Evolutionary conservation across 64 coral and sea anemone genomes (phyloP).

Genomic region (Astreopora myriophthalma): DNA sequence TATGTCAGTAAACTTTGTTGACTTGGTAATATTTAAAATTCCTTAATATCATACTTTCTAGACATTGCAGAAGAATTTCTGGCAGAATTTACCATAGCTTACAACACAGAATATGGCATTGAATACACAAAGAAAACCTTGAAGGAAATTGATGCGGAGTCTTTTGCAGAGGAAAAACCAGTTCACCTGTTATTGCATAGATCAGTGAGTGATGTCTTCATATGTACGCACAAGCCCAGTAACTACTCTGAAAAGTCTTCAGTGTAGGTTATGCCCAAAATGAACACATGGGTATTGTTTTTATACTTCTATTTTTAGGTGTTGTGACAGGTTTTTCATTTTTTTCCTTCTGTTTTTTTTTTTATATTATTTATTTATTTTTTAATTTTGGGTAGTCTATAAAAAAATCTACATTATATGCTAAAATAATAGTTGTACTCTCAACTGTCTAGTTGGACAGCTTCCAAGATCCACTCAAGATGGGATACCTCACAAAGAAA

Average conservation of each 20-base stretch:
- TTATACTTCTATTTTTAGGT: too few relatives aligned
- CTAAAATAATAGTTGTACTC: not conserved
- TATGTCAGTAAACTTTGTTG: too few relatives aligned
- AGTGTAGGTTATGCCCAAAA: too few relatives aligned
- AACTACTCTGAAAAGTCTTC: too few relatives aligned
- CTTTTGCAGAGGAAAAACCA: conserved; percentile 68
- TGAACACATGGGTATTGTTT: too few relatives aligned
- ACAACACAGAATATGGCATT: conserved; percentile 77
- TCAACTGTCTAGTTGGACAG: conserved; percentile 66
- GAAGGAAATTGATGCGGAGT: conserved; percentile 70
- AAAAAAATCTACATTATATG: not conserved
- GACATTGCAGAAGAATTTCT: conserved; percentile 78
- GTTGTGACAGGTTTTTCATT: too few relatives aligned
- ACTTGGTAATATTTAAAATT: not conserved
- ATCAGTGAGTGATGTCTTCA: too few relatives aligned
- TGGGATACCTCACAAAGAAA: conserved; percentile 87
- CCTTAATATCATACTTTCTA: not conserved
- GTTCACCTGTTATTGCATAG: conserved; percentile 58
- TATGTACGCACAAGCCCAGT: too few relatives aligned
- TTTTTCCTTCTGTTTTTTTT: too few relatives aligned
- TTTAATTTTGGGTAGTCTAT: too few relatives aligned
- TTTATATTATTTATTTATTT: too few relatives aligned
- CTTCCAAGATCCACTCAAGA: conserved; percentile 76
- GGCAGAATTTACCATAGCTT: conserved; percentile 69
- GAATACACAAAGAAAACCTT: conserved; percentile 71